Percentiles rank a stretch among this genome's conserved stretches.
Conservation (phyloP, 2,113 vertebrate genomes). For the Saccopteryx bilineata region DNA sequence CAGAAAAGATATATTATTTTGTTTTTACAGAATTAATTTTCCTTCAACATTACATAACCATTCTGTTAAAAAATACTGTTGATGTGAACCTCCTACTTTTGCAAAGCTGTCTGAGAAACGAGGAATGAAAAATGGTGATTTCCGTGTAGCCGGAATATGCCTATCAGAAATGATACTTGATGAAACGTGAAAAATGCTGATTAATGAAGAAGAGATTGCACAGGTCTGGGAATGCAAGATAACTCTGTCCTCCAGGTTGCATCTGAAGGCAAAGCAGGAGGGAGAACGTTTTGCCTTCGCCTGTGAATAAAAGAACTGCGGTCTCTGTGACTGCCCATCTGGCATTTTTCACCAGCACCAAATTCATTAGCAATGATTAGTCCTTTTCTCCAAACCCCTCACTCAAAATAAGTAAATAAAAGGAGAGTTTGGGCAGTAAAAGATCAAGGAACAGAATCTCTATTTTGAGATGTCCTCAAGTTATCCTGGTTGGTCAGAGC, state of each 20-base stretch:
- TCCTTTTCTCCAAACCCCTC: constrained; percentile 76
- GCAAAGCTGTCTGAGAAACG: constrained; percentile 44
- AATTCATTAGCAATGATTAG: constrained; percentile 83
- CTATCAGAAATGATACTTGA: constrained; percentile 63
- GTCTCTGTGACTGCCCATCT: constrained; percentile 78
- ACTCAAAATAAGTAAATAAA: constrained; percentile 84
- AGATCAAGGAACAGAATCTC: constrained; percentile 81
- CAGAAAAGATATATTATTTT: constrained; percentile 3
- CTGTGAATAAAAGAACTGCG: constrained; percentile 76
- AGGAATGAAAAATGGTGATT: constrained; percentile 51
- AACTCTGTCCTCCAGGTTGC: constrained; percentile 58
- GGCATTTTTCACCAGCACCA: constrained; percentile 84
- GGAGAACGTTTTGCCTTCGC: constrained; percentile 51
- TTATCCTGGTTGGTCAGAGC: constrained; percentile 68
- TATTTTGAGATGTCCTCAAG: constrained; percentile 78
- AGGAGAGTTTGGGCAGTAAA: constrained; percentile 78
- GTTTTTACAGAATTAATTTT: constrained; percentile 12
- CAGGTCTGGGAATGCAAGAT: constrained; percentile 75
- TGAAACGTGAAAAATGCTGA: constrained; percentile 73
- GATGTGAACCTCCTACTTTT: constrained; percentile 34
- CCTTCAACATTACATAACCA: not conserved
- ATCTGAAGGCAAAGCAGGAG: constrained; percentile 58
- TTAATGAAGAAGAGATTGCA: constrained; percentile 70
- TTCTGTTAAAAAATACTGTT: not conserved
- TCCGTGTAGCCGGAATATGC: constrained; percentile 19